Evolutionary conservation across 1,140 invertebrate genomes (phyloP), one percentile per base, ranked within the genome.

Genomic region (Diorhabda elongata): DNA sequence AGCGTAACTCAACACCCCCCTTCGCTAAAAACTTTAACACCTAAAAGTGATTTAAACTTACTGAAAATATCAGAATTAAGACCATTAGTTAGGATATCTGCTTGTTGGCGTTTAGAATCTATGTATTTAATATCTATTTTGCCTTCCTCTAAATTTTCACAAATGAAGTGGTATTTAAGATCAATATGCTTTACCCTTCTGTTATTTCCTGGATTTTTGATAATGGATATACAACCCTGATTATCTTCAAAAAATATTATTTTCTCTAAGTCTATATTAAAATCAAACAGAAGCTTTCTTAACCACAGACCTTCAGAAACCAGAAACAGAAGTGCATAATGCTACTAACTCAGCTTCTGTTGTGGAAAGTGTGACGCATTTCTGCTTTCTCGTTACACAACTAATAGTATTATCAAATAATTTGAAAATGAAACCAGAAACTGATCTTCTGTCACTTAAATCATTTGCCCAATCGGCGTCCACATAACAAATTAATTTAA

Each of bases 311-410:
- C 69, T 61, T 75, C 68, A 5, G 58, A n/a, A n/a, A n/a, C n/a
- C n/a, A n/a, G n/a, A 66, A 58, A 73, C 69, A 43, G 73, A 71
- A 44, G 42, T 44, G 45, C 63, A 67, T 9, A 74, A 60, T 61
- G 73, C 64, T 11, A 76, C 66, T 56, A 75, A 76, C 58, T 77
- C 77, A 87, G 89, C 79, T 90, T 91, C 73, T 85, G 73, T 73
- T n/a, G n/a, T n/a, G n/a, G n/a, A n/a, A n/a, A n/a, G n/a, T n/a
- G n/a, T n/a, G n/a, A n/a, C n/a, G n/a, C n/a, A n/a, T n/a, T 61
- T 62, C 66, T 74, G 72, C 64, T 73, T 75, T 47, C 67, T 70
- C 5, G 64, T 73, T 60, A 61, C 44, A 69, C 73, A 75, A 59
- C 43, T 43, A n/a, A 77, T 64, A 8, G 72, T 72, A 59, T 70